These are phyloP conservation scores for Palaemon carinicauda DNA, from an alignment of 1,140 invertebrate species.

Conservation along the genomic window DNA sequence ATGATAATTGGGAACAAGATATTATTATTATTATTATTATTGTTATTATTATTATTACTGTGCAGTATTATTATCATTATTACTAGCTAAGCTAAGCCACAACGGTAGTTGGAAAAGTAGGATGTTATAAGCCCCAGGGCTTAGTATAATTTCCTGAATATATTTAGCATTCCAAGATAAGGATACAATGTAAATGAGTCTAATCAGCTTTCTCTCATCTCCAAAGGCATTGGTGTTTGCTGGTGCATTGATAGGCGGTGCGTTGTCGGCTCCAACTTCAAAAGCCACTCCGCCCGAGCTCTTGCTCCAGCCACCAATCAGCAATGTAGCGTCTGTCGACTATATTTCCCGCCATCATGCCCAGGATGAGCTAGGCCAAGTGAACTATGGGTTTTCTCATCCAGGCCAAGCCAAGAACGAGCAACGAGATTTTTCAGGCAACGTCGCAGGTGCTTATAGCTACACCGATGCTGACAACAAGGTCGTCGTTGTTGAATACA, in stretches of 20 bases:
- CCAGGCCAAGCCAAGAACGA: constrained; percentile 22
- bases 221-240: neutral
- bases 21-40: no score
- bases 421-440: constrained; percentile 46
- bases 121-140: no score
- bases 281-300: no score
- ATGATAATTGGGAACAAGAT: no score
- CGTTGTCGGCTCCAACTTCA: neutral
- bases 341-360: constrained; percentile 7
- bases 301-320: no score
- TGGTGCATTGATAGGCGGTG: neutral
- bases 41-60: no score
- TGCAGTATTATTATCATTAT: no score
- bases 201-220: neutral
- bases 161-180: no score
- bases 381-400: constrained; percentile 22
- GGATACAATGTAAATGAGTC: neutral
- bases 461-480: constrained; percentile 68
- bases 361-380: constrained; percentile 33
- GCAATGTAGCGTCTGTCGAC: neutral
- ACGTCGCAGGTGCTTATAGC: constrained; percentile 61
- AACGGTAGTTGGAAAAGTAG: no score
- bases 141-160: no score
- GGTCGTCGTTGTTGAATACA: constrained; percentile 68
- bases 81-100: no score